These are phyloP conservation scores for Hyaena hyaena DNA, from an alignment of 2,113 vertebrate species.

Conservation along the genomic window DNA sequence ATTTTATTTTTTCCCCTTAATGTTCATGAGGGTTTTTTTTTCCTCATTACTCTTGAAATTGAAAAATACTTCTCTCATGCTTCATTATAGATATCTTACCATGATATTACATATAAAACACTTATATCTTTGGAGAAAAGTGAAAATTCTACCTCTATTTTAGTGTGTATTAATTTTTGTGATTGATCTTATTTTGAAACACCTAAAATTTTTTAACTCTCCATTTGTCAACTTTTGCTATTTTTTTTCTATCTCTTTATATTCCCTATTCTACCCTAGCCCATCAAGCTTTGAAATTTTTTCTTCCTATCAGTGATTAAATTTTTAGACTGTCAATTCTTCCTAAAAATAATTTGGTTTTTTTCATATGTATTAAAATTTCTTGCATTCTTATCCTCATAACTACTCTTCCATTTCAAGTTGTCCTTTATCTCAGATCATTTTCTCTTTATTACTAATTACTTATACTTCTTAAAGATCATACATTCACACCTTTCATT, in stretches of 20 bases:
- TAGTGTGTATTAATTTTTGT: background rate
- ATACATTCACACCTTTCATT: background rate
- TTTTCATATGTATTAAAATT: background rate
- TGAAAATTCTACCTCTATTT: background rate
- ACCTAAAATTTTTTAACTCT: background rate
- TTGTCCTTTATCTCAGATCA: background rate
- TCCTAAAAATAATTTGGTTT: background rate
- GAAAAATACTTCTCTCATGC: background rate
- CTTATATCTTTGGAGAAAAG: background rate
- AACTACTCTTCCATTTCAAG: background rate
- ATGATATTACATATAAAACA: background rate
- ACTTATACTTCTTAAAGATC: background rate
- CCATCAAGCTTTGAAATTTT: background rate
- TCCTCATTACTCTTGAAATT: background rate
- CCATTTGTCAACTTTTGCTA: background rate
- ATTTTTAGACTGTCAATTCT: background rate
- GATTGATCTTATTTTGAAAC: background rate
- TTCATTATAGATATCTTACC: background rate
- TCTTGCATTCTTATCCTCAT: background rate
- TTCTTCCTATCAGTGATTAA: background rate
- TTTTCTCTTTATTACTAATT: background rate
- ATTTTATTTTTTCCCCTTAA: background rate
- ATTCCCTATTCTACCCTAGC: background rate
- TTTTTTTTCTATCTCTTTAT: background rate
- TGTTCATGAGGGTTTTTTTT: background rate